Base-by-base conservation (phyloP, 2,797 vertebrate species). In the Gobio occitaniae region DNA sequence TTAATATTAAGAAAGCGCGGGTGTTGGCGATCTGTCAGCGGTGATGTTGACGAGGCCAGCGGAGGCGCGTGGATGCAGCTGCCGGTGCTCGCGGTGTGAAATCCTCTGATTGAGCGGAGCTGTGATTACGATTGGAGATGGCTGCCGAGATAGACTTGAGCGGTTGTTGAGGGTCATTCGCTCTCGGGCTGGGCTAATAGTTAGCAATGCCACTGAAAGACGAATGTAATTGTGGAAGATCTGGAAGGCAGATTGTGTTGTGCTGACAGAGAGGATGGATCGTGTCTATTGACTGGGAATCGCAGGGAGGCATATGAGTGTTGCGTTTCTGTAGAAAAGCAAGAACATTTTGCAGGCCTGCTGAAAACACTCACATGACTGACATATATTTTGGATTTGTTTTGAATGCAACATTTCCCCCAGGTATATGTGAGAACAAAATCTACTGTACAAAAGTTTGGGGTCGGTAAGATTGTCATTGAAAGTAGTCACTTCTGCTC, bases 1-100 rank as follows among this genome's bases (percentile, higher is more conserved):
- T 87, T 86, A 87, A 85, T 86, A 87, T 74, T 77, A 74, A 72
- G 82, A 84, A 81, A 69, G 75, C 77, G 41, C 32, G 17, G 9
- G 78, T 44, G 78, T 86, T 75, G 13, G 61, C 19, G 82, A 65
- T 75, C 52, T 79, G 75, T 85, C 89, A 90, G 71, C 25, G 59
- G 36, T 61, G 84, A 82, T 87, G 52, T 84, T 68, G 25, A 74
- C 4, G 41, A 17, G 72, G 82, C 65, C 83, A 66, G 77, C 54
- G 36, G 78, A 88, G 52, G 78, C 54, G 63, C 59, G 12, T 2
- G 10, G n/a, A 19, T 38, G n/a, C 69, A 75, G 80, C 68, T 86
- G 78, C 69, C 44, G 65, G 83, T 78, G 29, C 70, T 82, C 44
- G 41, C 59, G 25, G 68, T 78, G 56, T 41, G 21, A 76, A 80